Base-by-base conservation (phyloP, 2,888 invertebrate genomes). In the Tyria jacobaeae region DNA sequence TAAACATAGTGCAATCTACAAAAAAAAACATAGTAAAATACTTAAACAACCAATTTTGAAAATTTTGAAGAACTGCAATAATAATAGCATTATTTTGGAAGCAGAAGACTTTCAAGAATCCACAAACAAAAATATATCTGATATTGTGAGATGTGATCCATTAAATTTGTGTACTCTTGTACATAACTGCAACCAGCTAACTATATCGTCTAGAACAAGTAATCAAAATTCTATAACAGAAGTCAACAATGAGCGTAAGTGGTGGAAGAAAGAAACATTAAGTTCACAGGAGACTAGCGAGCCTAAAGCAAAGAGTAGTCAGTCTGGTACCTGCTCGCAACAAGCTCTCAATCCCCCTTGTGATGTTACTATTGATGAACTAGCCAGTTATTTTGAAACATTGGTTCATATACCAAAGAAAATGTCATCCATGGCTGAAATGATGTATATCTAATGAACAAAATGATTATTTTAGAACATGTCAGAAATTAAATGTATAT, bases 371-470 rank as follows among this genome's bases (percentile, higher is more conserved):
- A 98, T 98, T 79, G 98, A 98, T 88, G 99, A 99, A 92, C 94
- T 99, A 79, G 98, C 99, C 67, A 97, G 98, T 88, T 99, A 99
- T 91, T 98, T 99, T 89, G 99, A 99, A 92, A 97, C 98, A 69
- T 96, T 97, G 93, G 97, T 99, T 75, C 97, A 99, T 95, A 98
- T 99, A 94, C 99, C 99, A 73, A 98, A 98, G 92, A 99, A 99
- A 90, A 99, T 99, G 99, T 98, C 98, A 53, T 96, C 97, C 62
- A 99, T 99, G 99, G 99, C 99, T 64, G 98, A 99, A 94, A 98
- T 98, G 98, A 99, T 99, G 99, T 99, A 99, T 88, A 98, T 98
- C 92, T 97, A 95, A 95, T n/a, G 25, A 52, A 44, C 41, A 17
- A 25, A 27, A 7, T 9, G 63, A 49, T 41, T 44, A 56, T 10